Conservation (phyloP, 2,888 invertebrate genomes). For the Melanophora roralis region DNA sequence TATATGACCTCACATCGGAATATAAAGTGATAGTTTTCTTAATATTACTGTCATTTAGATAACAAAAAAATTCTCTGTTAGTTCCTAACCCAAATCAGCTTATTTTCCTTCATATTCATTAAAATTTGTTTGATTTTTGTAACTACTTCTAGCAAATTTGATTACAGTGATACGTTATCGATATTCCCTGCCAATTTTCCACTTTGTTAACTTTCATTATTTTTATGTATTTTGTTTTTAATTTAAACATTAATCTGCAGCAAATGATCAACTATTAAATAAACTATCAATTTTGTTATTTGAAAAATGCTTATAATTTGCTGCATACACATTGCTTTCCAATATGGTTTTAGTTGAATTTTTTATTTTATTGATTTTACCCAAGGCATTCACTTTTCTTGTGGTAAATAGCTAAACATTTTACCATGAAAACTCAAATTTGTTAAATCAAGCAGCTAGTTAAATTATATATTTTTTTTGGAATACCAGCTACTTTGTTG, state of each 20-base stretch:
- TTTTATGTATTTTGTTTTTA: neutral
- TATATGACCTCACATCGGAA: too few species aligned
- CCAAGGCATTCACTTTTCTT: slow-evolving; percentile 31
- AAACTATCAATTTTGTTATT: slow-evolving; percentile 1
- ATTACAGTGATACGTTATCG: too few species aligned
- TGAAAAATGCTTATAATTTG: too few species aligned
- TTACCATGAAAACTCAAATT: neutral
- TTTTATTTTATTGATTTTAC: slow-evolving; percentile 4
- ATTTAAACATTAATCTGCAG: neutral
- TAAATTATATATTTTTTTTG: neutral
- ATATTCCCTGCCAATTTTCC: neutral
- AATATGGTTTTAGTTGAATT: neutral
- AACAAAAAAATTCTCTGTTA: too few species aligned
- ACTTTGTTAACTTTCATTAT: neutral
- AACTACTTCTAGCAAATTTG: too few species aligned
- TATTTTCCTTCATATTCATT: too few species aligned
- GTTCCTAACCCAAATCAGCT: too few species aligned
- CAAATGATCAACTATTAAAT: neutral
- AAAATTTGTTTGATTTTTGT: too few species aligned
- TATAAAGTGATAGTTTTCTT: too few species aligned
- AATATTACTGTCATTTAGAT: too few species aligned
- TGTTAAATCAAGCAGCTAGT: neutral
- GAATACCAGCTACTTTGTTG: neutral
- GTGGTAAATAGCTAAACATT: neutral
- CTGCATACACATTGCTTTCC: neutral